A percentile compares a stretch with the other conserved stretches of the same genome.
phyloP scores from a whole-genome alignment of 1,140 invertebrate species.

The Drosophila kikkawai region DNA sequence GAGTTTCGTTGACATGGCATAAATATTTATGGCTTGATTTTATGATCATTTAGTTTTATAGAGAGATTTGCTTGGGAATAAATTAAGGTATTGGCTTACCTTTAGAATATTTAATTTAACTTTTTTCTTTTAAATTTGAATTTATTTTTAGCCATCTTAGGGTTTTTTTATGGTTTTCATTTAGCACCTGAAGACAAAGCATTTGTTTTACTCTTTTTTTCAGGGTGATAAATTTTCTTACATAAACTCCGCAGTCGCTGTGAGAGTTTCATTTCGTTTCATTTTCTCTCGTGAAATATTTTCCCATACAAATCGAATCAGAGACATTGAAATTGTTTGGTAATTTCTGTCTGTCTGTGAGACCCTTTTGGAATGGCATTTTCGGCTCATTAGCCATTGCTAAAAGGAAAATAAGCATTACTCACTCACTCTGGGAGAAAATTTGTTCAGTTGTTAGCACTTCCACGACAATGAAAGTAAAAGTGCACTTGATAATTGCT shows the following conservation, averaged over 20 bases:
- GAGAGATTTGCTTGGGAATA: constrained; percentile 15
- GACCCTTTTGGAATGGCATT: constrained; percentile 36
- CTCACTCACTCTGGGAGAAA: constrained; percentile 50
- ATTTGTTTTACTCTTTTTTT: constrained; percentile 8
- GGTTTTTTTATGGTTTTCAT: not conserved
- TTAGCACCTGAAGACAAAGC: constrained; percentile 16
- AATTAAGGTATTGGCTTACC: constrained; percentile 4
- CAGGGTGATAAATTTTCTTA: constrained; percentile 14
- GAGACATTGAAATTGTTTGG: constrained; percentile 69
- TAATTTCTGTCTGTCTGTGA: constrained; percentile 49
- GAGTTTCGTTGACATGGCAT: constrained; percentile 28
- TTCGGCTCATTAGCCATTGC: constrained; percentile 75
- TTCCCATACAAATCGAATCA: constrained; percentile 71
- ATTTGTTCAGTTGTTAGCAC: constrained; percentile 57
- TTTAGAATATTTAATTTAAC: not conserved
- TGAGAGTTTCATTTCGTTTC: constrained; percentile 55
- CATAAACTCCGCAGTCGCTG: constrained; percentile 13
- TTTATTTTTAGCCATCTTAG: not conserved
- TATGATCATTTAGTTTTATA: constrained; percentile 38
- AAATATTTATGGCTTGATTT: constrained; percentile 20
- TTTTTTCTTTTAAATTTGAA: not conserved
- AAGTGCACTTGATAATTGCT: constrained; percentile 84
- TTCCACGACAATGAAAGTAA: constrained; percentile 77
- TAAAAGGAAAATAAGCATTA: constrained; percentile 73
- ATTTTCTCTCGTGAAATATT: constrained; percentile 53